Evolutionary conservation across 2,113 vertebrate genomes (phyloP), one percentile per base, ranked within the genome.

Genomic region (Upupa epops): DNA sequence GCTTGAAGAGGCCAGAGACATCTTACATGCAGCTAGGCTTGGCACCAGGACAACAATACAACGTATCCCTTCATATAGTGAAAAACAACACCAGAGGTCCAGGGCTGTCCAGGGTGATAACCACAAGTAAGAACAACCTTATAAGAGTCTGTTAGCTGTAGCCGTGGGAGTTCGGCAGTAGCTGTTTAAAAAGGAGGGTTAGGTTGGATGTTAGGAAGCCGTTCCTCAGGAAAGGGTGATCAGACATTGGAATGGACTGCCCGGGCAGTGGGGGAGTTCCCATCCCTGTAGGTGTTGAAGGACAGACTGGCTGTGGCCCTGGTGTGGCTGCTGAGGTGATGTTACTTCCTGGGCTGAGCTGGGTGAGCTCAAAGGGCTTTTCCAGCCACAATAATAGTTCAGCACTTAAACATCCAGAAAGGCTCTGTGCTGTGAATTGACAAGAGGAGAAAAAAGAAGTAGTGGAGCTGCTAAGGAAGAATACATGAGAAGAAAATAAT

Each of bases 51-150:
- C 98, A 99, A 34, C 98, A 99, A 65, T 99, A 99, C 58, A 99
- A 99, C 81, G 99, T 99, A 90, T 99, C 99, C 42, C 97, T 99
- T 86, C 98, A 99, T 73, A 97, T 98, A 5, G 97, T 99, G 96
- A 99, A 99, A 92, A 99, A 99, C 96, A 98, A 98, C 24, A 99
- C 98, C 51, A 98, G 97, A 26, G 99, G 99, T 80, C 99, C 98
- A 5, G 97, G 98, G 26, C 95, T 99, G 18, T 98, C 97, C 60
- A 98, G 93, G 90, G 98, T 98, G 51, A 97, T 99, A 32, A 97
- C 99, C 69, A 99, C 99, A 94, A 98, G 99, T 99, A 97, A 98
- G 99, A 95, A 90, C 25, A 55, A 9, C 16, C 31, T 36, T 5
- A 42, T 42, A 42, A 42, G 40, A 42, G 40, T 12, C 40, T 52